Evolutionary conservation across 2,797 vertebrate species (phyloP), one percentile per base, ranked within the genome.

Genomic region (Numenius phaeopus): DNA sequence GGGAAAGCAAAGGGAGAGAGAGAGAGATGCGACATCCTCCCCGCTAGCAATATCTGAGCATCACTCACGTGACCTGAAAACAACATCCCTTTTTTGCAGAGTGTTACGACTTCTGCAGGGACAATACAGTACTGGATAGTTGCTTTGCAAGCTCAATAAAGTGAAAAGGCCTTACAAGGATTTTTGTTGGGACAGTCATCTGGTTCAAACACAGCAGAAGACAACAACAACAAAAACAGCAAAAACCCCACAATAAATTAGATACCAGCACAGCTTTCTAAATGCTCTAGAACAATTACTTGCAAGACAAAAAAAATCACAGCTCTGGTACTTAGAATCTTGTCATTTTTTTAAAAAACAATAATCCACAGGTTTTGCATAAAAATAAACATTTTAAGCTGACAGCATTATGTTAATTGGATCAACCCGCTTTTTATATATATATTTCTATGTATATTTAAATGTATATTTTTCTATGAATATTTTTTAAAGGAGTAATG

Each of bases 41-140:
- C 83, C 85, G 80, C 55, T 29, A 70, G 83, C 44, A 81, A 54
- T 47, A 64, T 14, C 27, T 55, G 77, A 92, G 81, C 80, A 94
- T 90, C 90, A 71, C 66, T 92, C 75, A 65, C 0, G 0, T 84
- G 81, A 96, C 95, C 95, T 94, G 91, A 97, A 96, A 94, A 93
- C 90, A 90, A 82, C 94, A 94, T 94, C 95, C 92, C 96, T 87
- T 89, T 76, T 92, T 91, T 65, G 94, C 97, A 95, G 93, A 89
- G 87, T 17, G 52, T 65, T 83, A 55, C 71, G 86, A 86, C 94
- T 57, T 87, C 96, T 81, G 85, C 97, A 94, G 94, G 96, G 96
- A 97, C 70, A 96, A 94, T 97, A 97, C 96, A 97, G 95, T 97
- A 97, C 97, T 96, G 93, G 91, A 96, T 94, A 91, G 85, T 49